Base-by-base conservation (phyloP, 2,888 invertebrate species). In the Tenthredo amoena region DNA sequence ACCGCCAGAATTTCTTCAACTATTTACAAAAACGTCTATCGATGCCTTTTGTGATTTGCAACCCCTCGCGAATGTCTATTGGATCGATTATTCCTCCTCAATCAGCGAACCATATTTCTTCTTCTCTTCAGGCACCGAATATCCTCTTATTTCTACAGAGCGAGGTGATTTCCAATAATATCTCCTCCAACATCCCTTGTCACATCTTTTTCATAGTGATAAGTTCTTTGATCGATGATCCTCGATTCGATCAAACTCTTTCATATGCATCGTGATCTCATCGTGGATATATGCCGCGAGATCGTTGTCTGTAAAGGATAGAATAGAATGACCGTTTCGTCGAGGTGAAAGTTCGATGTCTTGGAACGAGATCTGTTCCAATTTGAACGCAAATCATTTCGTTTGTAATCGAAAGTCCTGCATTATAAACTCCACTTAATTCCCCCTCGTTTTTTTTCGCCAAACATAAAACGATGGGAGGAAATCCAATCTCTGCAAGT, bases 291-390 rank as follows among this genome's bases (percentile, higher is more conserved):
- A 21, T n/a, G n/a, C n/a, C 43, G 72, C 43, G 72, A 43, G 21
- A 74, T 43, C 43, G 43, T 74, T 74, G 55, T 37, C 15, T 77
- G n/a, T 34, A 12, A 43, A 21, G 81, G n/a, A 62, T 58, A 21
- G 12, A 62, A 15, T 62, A 77, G 77, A 77, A 62, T 81, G 81
- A 81, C 81, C 62, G 40, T 55, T 72, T 26, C 21, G 55, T 37
- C 37, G 81, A 81, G 81, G 81, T 81, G 81, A 81, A 81, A 81
- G 81, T 81, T 81, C 81, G 81, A 81, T 21, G 81, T 81, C 81
- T 81, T 40, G 58, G 81, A 62, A 62, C 81, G 81, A 62, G 50
- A 81, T 81, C 81, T 81, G 81, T 58, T 81, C 81, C 81, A 81
- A 81, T 81, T 81, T 58, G 12, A 81, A 40, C 40, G 58, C 40